A percentile compares a stretch with the other conserved stretches of the same genome.
phyloP scores from a whole-genome alignment of 2,888 invertebrate genomes.

The Thalpophila matura region DNA sequence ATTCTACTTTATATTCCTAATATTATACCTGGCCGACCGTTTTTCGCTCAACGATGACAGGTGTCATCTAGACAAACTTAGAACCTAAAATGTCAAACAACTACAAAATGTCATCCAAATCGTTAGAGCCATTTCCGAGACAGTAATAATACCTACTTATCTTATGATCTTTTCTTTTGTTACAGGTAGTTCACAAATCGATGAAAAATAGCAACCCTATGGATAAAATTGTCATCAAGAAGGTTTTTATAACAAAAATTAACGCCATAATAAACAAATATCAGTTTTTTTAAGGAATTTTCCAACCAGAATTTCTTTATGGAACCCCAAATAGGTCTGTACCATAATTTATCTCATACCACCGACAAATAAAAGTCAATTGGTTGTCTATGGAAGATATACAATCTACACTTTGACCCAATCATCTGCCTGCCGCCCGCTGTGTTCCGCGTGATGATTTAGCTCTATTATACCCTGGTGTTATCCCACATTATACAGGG shows the following conservation, averaged over 20 bases:
- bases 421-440: conserved; percentile 51
- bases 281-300: neutral
- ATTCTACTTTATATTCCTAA: no score
- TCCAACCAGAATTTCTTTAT: neutral
- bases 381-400: conserved; percentile 58
- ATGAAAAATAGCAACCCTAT: neutral
- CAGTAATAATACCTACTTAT: no score
- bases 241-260: conserved; percentile 7
- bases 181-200: conserved; percentile 35
- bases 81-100: no score
- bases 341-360: conserved; percentile 39
- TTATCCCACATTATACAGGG: conserved; percentile 26
- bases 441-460: conserved; percentile 55
- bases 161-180: conserved; percentile 17
- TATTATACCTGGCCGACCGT: no score
- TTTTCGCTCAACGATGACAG: no score
- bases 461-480: conserved; percentile 38
- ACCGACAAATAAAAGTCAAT: conserved; percentile 58
- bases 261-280: neutral
- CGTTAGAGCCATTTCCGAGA: no score
- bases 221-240: neutral
- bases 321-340: conserved; percentile 32
- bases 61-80: no score
- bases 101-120: no score
- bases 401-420: conserved; percentile 51